phyloP scores from a whole-genome alignment of 2,113 vertebrate genomes.

The Ageneiosus marmoratus region DNA sequence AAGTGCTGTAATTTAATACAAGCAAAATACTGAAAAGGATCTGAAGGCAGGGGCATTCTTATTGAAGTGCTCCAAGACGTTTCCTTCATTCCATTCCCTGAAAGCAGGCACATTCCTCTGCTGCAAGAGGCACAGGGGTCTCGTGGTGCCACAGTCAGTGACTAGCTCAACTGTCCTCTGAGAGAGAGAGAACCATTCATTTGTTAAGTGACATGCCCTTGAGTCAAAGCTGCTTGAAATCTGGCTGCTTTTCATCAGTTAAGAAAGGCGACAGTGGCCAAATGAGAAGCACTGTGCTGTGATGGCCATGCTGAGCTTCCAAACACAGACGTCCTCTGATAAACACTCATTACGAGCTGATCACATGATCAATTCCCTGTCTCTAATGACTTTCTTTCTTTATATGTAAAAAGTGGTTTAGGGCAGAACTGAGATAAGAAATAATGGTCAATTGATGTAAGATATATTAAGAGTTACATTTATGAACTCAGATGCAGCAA shows the following conservation, averaged over 20 bases:
- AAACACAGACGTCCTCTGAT: constrained; percentile 57
- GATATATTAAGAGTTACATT: neutral
- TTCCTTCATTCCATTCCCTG: constrained; percentile 46
- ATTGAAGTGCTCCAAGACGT: constrained; percentile 31
- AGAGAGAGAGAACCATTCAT: constrained; percentile 67
- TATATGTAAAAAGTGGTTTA: constrained; percentile 25
- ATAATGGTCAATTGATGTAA: neutral
- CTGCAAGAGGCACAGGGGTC: constrained; percentile 63
- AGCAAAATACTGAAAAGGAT: neutral
- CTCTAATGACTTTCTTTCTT: constrained; percentile 36
- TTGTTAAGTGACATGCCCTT: constrained; percentile 65
- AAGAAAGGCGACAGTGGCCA: constrained; percentile 47
- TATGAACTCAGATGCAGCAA: neutral
- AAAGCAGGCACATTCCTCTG: constrained; percentile 55
- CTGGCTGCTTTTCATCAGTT: constrained; percentile 62
- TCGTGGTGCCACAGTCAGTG: constrained; percentile 61
- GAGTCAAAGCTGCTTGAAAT: constrained; percentile 59
- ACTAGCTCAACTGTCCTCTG: constrained; percentile 66
- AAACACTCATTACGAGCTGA: constrained; percentile 64
- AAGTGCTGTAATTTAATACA: constrained; percentile 17
- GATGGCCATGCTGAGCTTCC: constrained; percentile 52
- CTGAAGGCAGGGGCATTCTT: constrained; percentile 11
- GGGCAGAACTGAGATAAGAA: neutral
- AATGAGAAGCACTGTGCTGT: constrained; percentile 53
- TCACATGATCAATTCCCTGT: constrained; percentile 57